Percentiles rank a stretch among this genome's conserved stretches.
phyloP scores from a whole-genome alignment of 2,113 vertebrate species.

The Malaclemys terrapin region DNA sequence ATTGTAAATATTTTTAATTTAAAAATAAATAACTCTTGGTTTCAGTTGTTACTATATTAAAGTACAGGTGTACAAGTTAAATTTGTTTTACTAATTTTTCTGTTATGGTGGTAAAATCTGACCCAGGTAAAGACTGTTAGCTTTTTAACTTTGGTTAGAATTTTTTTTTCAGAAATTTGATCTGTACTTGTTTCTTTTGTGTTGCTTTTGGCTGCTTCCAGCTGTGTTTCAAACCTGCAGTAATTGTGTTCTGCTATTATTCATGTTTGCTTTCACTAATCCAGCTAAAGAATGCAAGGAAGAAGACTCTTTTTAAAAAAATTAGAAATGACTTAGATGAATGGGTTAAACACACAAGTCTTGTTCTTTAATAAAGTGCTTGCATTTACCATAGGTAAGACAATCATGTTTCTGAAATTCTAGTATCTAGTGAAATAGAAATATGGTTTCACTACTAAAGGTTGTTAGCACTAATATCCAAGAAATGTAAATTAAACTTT shows the following conservation, averaged over 20 bases:
- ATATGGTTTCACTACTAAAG: not conserved
- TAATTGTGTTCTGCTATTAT: slow-evolving; percentile 70
- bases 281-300: slow-evolving; percentile 68
- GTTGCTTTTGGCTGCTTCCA: slow-evolving; percentile 72
- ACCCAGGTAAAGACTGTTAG: slow-evolving; percentile 75
- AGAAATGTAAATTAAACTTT: not conserved
- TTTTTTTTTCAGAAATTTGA: slow-evolving; percentile 74
- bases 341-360: slow-evolving; percentile 30
- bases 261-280: slow-evolving; percentile 73
- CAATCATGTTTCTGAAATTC: not conserved
- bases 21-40: rapidly evolving
- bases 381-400: slow-evolving; percentile 36
- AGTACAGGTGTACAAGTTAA: slow-evolving; percentile 7
- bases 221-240: slow-evolving; percentile 50
- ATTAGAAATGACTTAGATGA: slow-evolving; percentile 64
- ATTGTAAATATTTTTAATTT: not conserved
- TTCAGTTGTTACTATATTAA: not conserved
- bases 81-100: slow-evolving; percentile 53
- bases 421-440: not conserved
- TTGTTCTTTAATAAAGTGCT: slow-evolving; percentile 28
- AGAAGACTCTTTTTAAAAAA: slow-evolving; percentile 35
- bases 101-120: slow-evolving; percentile 57
- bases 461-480: not conserved
- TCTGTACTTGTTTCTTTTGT: slow-evolving; percentile 69
- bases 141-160: slow-evolving; percentile 69